These are phyloP conservation scores for Melipona bicolor DNA, from an alignment of 2,888 invertebrate genomes.

Conservation along the genomic window DNA sequence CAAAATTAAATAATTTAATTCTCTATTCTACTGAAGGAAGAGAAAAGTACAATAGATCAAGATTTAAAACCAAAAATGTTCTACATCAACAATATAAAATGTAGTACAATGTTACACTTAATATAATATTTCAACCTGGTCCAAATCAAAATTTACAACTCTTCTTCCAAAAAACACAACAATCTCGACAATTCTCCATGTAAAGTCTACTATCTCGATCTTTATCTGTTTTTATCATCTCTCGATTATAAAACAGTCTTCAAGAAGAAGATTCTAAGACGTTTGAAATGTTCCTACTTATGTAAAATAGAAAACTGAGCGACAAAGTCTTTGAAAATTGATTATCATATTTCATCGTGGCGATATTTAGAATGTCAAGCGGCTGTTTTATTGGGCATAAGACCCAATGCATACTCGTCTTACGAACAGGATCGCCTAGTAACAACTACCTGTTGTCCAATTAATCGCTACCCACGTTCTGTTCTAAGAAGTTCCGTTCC, in stretches of 20 bases:
- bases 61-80: not conserved
- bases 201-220: not conserved
- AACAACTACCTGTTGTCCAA: constrained; percentile 64
- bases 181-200: no score
- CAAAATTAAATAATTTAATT: not conserved
- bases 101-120: no score
- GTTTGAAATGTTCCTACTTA: not conserved
- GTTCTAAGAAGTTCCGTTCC: constrained; percentile 42
- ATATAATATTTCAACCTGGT: not conserved
- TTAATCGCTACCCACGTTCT: constrained; percentile 65
- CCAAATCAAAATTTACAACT: not conserved
- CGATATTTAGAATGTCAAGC: constrained; percentile 32
- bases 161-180: not conserved
- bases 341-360: constrained; percentile 43
- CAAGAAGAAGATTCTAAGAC: not conserved
- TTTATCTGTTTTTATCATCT: not conserved
- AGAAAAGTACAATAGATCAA: not conserved
- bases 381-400: constrained; percentile 28
- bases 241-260: not conserved
- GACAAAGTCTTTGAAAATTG: constrained; percentile 19
- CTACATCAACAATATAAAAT: not conserved
- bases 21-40: not conserved
- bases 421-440: constrained; percentile 19
- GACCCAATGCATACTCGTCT: constrained; percentile 21
- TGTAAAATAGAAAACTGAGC: not conserved